Evolutionary conservation across 2,888 invertebrate species (phyloP).

Genomic region (Auanema sp.): DNA sequence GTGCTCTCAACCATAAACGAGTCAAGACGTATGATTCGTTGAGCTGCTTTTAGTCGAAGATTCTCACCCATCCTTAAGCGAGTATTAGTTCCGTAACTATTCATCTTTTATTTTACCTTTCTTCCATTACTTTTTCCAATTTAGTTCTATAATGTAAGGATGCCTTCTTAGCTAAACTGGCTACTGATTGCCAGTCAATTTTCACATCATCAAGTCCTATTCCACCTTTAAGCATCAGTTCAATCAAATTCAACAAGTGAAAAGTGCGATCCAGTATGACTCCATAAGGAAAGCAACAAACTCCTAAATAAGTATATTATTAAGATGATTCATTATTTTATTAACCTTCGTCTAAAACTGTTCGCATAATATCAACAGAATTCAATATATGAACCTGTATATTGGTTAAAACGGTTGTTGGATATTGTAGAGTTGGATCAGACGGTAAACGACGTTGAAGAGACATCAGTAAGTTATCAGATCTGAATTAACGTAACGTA

Average conservation of each 20-base stretch:
- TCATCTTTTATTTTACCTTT: constrained; percentile 49
- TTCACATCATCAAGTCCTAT: background rate
- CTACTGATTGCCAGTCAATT: constrained; percentile 49
- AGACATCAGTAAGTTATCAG: constrained; percentile 46
- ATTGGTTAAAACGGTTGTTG: constrained; percentile 54
- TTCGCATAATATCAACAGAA: constrained; percentile 60
- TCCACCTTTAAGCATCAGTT: constrained; percentile 21
- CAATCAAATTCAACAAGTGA: constrained; percentile 44
- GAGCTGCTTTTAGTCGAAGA: constrained; percentile 55
- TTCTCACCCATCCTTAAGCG: constrained; percentile 52
- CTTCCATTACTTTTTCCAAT: constrained; percentile 49
- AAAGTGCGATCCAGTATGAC: constrained; percentile 55
- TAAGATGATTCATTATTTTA: background rate
- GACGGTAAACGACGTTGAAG: constrained; percentile 40
- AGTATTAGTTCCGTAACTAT: constrained; percentile 19
- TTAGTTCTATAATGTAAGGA: constrained; percentile 50
- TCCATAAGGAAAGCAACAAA: constrained; percentile 62
- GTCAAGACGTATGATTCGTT: constrained; percentile 58
- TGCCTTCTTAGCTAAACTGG: constrained; percentile 50
- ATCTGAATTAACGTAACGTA: constrained; percentile 20
- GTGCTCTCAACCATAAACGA: constrained; percentile 58
- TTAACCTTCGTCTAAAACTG: constrained; percentile 59
- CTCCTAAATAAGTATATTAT: constrained; percentile 36
- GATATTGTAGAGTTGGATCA: constrained; percentile 43
- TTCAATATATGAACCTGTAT: constrained; percentile 61